Evolutionary conservation across 2,888 invertebrate species (phyloP), one percentile per base, ranked within the genome.

Genomic region (Xestobium rufovillosum): DNA sequence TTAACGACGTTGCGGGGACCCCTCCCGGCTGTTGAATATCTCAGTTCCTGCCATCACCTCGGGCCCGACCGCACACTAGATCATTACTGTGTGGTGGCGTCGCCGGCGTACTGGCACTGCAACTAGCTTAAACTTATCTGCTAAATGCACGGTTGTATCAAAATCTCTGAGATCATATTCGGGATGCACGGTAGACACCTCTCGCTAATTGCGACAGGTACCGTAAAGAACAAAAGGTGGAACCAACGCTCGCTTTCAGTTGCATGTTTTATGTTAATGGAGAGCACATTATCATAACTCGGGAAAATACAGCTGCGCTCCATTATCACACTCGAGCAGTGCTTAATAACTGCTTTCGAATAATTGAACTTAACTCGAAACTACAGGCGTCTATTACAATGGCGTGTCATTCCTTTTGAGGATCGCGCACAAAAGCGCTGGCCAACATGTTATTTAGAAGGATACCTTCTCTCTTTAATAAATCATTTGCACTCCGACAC

Each of bases 51-150:
- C 41, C 50, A 49, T 45, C 49, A 47, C 52, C 52, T 51, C 49
- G 44, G 49, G 46, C 48, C 45, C 45, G 47, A 51, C 49, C 44
- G 50, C 51, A 51, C 51, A 52, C 53, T 52, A 51, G 49, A 53
- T 54, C 55, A 55, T 55, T 53, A 55, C 50, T 44, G 44, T n/a
- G n/a, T 46, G 46, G 45, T 43, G 46, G 46, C 43, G 48, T 47
- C 46, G 43, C 40, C 39, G 48, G 50, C 50, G 47, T 52, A 50
- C 50, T 50, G 43, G 38, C 50, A 43, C 42, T 47, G 52, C 48
- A 51, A 46, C 45, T 43, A 43, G 40, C 32, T 44, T 38, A 23
- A 42, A 43, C 40, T 42, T 42, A 34, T 31, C 25, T 33, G 38
- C 41, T 44, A 47, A 45, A 43, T 49, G 45, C 44, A 47, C 27